Percentiles rank a stretch among this genome's conserved stretches.
Conservation (phyloP, 2,888 invertebrate species). For the Adineta ricciae region DNA sequence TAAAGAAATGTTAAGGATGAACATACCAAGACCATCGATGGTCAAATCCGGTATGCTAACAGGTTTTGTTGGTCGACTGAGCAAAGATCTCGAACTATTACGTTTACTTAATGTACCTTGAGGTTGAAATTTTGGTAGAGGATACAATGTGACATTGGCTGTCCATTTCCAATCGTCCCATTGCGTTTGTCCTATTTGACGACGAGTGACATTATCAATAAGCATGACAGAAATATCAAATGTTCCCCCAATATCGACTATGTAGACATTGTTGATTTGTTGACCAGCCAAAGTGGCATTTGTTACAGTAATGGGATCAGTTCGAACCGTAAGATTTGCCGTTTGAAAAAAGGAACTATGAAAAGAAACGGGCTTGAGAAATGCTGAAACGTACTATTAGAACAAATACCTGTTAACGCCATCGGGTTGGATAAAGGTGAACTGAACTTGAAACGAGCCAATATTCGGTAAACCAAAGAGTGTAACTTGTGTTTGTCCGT, state of each 20-base stretch:
- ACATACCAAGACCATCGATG: neutral
- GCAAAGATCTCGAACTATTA: neutral
- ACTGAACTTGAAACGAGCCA: neutral
- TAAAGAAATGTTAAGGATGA: neutral
- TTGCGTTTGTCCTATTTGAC: neutral
- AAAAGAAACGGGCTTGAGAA: neutral
- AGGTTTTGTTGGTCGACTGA: neutral
- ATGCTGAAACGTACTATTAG: too few relatives aligned
- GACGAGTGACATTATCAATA: neutral
- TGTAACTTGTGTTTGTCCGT: neutral
- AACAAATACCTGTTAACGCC: neutral
- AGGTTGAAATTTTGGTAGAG: neutral
- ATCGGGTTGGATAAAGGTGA: neutral
- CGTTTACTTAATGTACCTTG: neutral
- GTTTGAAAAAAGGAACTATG: neutral
- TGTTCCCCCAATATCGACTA: neutral
- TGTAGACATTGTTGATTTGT: neutral
- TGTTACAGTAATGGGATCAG: neutral
- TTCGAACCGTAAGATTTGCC: neutral
- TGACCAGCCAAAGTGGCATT: neutral
- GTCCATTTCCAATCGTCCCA: neutral
- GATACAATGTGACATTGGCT: neutral
- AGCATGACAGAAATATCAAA: neutral
- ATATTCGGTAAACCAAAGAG: neutral
- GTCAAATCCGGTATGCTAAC: neutral